Base-by-base conservation (phyloP, 2,113 vertebrate species). In the Capreolus pygargus region DNA sequence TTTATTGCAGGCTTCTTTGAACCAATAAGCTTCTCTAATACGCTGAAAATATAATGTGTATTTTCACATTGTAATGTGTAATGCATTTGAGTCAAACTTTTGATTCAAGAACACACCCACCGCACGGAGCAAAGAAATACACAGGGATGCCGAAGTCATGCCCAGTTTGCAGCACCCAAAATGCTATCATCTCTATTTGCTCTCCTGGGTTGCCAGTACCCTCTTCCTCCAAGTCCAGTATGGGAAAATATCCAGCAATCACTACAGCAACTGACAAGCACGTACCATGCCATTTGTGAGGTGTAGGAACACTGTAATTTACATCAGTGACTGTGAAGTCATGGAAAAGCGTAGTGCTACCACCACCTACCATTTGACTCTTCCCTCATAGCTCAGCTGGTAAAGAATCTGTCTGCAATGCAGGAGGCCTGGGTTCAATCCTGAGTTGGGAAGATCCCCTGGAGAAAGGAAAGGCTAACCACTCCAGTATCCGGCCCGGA, bases 261-360 rank as follows among this genome's bases (percentile, higher is more conserved):
- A 1, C 14, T 23, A 25, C 27, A 9, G 7, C 3, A 9, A 4
- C 70, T 17, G 39, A 15, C 4, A 16, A 27, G 21, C n/a, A 19
- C 39, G 1, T 0, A 14, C 27, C 5, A 6, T 3, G 33, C 52
- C 55, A 7, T 19, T 1, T 39, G 91, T 21, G n/a, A 27, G 47
- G 33, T 27, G 4, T 17, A 25, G 11, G 14, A 52, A 82, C 7
- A 2, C 1, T 4, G 1, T 39, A 36, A 39, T 7, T 8, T 14
- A 23, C 11, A 27, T 1, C 67, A 70, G 67, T 0, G 19, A 70
- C 67, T 21, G 8, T 70, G 55, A 78, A 57, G 7, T 7, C 7
- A 19, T 3, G 16, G 21, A 21, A 43, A 89, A 86, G 50, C 1
- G 0, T 16, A n/a, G 23, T 1, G 28, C 25, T 4, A 78, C n/a